These are phyloP conservation scores for Lophochroa leadbeateri DNA, from an alignment of 2,113 vertebrate species.

Conservation along the genomic window DNA sequence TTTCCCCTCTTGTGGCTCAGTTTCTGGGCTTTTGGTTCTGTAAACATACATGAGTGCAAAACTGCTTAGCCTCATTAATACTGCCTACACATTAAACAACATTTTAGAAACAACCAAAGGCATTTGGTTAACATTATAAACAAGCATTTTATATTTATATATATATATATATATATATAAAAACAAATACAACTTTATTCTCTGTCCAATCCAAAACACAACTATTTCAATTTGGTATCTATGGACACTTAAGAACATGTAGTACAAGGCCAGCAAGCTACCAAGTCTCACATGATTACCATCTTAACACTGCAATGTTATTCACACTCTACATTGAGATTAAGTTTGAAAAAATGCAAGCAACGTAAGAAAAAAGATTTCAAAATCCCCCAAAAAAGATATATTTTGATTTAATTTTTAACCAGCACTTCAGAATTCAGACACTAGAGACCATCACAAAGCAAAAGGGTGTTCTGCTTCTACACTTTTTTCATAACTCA, in stretches of 20 bases:
- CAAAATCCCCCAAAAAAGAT: not conserved
- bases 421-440: not conserved
- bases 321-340: not conserved
- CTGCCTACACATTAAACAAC: not conserved
- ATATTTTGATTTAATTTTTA: not conserved
- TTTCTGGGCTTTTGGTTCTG: slow-evolving; percentile 79
- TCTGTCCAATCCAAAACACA: not conserved
- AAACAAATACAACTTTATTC: not conserved
- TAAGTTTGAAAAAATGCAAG: not conserved
- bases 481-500: not conserved
- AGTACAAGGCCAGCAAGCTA: not conserved
- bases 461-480: not conserved
- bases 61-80: not conserved
- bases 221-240: not conserved
- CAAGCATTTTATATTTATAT: not conserved
- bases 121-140: not conserved
- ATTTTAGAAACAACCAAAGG: not conserved
- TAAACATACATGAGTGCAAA: not conserved
- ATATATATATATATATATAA: not conserved
- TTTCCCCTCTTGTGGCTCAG: slow-evolving; percentile 79
- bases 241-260: not conserved
- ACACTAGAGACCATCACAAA: not conserved
- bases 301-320: not conserved
- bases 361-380: not conserved
- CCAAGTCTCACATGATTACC: not conserved